A percentile compares a stretch with the other conserved stretches of the same genome.
Conservation (phyloP, 2,113 vertebrate species). For the Cinclus mexicanus region DNA sequence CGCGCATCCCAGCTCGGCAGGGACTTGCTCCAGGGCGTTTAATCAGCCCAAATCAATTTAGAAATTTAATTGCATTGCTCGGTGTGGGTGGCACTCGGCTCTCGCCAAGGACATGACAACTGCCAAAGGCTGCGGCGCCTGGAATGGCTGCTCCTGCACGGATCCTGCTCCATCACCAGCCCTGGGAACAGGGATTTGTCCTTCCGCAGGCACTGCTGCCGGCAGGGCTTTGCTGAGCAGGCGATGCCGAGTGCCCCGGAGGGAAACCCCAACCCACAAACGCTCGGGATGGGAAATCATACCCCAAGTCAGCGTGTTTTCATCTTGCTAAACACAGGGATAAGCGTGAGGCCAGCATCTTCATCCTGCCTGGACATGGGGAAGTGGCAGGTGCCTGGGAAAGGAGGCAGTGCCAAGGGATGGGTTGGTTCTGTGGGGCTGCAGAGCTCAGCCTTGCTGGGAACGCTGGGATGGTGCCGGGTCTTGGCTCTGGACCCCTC, state of each 20-base stretch:
- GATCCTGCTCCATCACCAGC: accelerated
- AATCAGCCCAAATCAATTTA: background rate
- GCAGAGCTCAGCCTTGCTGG: background rate
- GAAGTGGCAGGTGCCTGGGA: background rate
- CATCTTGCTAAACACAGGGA: accelerated
- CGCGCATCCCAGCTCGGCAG: background rate
- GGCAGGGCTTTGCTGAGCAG: background rate
- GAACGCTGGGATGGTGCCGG: accelerated
- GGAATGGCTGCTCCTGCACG: background rate
- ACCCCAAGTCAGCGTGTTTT: background rate
- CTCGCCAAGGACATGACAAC: background rate
- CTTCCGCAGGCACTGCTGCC: background rate
- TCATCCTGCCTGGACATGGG: accelerated
- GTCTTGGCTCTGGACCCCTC: background rate
- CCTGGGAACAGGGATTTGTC: background rate
- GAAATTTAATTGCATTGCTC: background rate
- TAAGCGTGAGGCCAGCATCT: accelerated
- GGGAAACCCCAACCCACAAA: background rate
- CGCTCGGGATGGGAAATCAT: accelerated
- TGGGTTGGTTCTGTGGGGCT: background rate
- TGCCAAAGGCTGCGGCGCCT: background rate
- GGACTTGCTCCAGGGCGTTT: background rate
- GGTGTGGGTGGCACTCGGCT: background rate
- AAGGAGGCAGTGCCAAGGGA: background rate
- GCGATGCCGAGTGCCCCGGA: background rate